Conservation (phyloP, 2,113 vertebrate genomes). For the Nansenia antarctica region DNA sequence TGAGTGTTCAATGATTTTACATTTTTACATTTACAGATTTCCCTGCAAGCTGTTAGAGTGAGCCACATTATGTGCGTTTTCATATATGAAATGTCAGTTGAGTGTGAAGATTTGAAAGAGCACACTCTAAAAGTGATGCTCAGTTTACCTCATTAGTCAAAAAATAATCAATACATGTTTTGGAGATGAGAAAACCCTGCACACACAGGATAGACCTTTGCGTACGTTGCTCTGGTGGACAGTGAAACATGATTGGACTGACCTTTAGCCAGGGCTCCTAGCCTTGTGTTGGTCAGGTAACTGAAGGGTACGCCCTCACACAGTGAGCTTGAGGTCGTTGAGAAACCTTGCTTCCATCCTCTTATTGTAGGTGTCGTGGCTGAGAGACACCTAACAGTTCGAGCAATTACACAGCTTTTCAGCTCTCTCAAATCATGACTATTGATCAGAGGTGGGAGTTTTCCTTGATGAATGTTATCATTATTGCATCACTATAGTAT, state of each 20-base stretch:
- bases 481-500: background rate
- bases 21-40: too few relatives aligned
- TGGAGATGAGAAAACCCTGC: background rate
- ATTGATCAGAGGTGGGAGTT: slow-evolving; percentile 26
- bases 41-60: too few relatives aligned
- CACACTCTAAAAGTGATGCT: background rate
- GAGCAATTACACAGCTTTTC: slow-evolving; percentile 56
- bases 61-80: background rate
- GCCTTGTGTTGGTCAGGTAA: slow-evolving; percentile 48
- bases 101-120: background rate
- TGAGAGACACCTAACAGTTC: slow-evolving; percentile 59
- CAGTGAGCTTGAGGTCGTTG: slow-evolving; percentile 48
- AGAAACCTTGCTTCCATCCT: slow-evolving; percentile 62
- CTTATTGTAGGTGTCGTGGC: slow-evolving; percentile 47
- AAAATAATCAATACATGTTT: background rate
- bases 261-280: slow-evolving; percentile 45
- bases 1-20: too few relatives aligned
- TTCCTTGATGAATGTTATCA: too few relatives aligned
- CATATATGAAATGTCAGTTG: background rate
- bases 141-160: background rate
- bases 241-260: slow-evolving; percentile 46
- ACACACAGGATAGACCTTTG: background rate
- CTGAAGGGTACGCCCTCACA: slow-evolving; percentile 43
- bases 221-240: slow-evolving; percentile 2
- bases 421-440: slow-evolving; percentile 33